These are phyloP conservation scores for Alsophila aescularia DNA, from an alignment of 2,888 invertebrate species.

Conservation along the genomic window DNA sequence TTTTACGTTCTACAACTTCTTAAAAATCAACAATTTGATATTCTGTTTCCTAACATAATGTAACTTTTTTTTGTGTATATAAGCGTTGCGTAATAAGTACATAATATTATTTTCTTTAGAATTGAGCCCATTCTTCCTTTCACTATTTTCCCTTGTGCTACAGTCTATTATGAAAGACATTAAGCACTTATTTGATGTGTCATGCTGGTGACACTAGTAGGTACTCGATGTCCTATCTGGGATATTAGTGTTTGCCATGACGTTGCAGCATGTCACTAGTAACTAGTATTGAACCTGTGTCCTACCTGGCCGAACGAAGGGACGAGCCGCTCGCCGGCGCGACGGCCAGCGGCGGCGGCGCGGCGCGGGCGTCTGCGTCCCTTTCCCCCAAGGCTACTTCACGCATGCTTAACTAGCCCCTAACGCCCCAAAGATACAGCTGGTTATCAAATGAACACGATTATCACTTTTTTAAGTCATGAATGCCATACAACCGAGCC, in stretches of 20 bases:
- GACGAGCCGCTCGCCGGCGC: conserved; percentile 57
- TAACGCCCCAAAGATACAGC: conserved; percentile 25
- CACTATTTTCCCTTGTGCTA: too few species aligned
- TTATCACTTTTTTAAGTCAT: conserved; percentile 49
- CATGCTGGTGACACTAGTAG: conserved; percentile 6
- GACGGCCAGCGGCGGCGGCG: conserved; percentile 55
- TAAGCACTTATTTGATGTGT: too few species aligned
- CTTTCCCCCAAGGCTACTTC: conserved; percentile 75
- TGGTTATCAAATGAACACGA: conserved; percentile 3
- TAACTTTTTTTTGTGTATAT: too few species aligned
- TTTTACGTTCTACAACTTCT: too few species aligned
- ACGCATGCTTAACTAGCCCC: conserved; percentile 50
- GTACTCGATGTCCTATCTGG: conserved; percentile 33
- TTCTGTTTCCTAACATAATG: too few species aligned
- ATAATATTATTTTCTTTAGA: too few species aligned
- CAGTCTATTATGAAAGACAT: too few species aligned
- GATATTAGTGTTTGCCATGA: conserved; percentile 49
- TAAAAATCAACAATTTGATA: too few species aligned
- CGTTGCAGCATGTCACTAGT: conserved; percentile 45
- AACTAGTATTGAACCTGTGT: too few species aligned
- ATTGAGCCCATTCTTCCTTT: too few species aligned
- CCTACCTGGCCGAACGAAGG: conserved; percentile 64
- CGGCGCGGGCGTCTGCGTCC: conserved; percentile 63
- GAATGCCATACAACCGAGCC: conserved; percentile 51
- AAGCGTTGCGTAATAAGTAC: too few species aligned